Percentiles rank a stretch among this genome's conserved stretches.
Evolutionary conservation across 1,140 invertebrate species (phyloP).

Genomic region (Meloidogyne floridensis): DNA sequence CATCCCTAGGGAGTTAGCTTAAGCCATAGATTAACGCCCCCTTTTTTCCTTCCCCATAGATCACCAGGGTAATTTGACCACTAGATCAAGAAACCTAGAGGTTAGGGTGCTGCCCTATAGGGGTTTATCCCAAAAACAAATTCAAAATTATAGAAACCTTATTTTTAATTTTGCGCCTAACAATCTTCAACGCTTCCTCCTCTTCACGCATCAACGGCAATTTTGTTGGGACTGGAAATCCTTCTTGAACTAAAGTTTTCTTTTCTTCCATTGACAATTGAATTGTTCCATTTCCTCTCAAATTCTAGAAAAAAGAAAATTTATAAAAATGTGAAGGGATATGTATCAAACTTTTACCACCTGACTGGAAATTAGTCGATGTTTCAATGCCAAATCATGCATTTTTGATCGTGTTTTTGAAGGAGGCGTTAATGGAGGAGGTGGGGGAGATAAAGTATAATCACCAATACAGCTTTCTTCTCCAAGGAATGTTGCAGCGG

Average conservation of each 20-base stretch:
- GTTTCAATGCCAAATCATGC: constrained; percentile 64
- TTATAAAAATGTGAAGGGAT: not conserved
- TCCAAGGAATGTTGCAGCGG: not conserved
- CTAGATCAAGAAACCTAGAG: constrained; percentile 26
- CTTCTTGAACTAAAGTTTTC: constrained; percentile 69
- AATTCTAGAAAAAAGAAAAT: constrained; percentile 42
- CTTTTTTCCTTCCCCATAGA: no score
- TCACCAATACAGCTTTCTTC: not conserved
- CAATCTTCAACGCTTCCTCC: constrained; percentile 71
- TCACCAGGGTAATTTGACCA: no score
- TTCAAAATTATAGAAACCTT: no score
- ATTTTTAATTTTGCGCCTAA: constrained; percentile 71
- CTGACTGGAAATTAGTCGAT: constrained; percentile 64
- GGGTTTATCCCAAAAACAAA: not conserved
- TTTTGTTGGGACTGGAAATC: constrained; percentile 68
- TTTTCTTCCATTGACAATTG: constrained; percentile 70
- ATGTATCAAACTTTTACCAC: constrained; percentile 23
- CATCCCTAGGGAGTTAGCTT: no score
- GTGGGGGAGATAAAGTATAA: constrained; percentile 15
- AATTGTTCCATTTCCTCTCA: constrained; percentile 64
- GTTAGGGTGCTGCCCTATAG: not conserved
- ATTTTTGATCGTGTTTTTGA: constrained; percentile 59
- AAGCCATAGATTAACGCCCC: no score
- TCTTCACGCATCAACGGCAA: constrained; percentile 70
- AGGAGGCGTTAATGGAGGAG: constrained; percentile 33